Evolutionary conservation across 2,797 vertebrate species (phyloP).

Genomic region (Oryzias dopingdopingensis): DNA sequence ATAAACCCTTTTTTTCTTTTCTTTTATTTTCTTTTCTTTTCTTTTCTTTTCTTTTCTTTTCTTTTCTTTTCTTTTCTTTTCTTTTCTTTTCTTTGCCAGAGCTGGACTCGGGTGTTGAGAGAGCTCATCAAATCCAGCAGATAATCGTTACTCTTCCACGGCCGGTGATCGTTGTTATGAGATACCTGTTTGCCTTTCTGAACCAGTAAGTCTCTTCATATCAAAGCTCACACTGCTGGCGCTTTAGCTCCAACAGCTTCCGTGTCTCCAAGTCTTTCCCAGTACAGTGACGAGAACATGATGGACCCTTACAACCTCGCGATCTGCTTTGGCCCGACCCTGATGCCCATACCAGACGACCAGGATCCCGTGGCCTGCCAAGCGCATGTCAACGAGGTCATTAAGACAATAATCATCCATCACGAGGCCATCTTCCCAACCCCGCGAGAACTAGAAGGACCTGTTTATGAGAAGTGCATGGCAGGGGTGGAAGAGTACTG

Average conservation of each 20-base stretch:
- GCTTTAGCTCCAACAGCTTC: not conserved
- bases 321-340: conserved; percentile 97
- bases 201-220: conserved; percentile 87
- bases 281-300: conserved; percentile 99
- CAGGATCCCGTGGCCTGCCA: conserved; percentile 97
- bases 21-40: not conserved
- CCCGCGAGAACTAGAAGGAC: conserved; percentile 90
- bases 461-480: conserved; percentile 98
- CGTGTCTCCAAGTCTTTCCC: conserved; percentile 83
- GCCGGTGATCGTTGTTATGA: conserved; percentile 93
- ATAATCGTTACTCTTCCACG: conserved; percentile 89
- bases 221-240: no score
- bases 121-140: conserved; percentile 94
- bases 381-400: conserved; percentile 98
- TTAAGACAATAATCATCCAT: conserved; percentile 95
- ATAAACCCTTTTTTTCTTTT: not conserved
- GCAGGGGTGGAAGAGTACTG: conserved; percentile 97
- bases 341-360: conserved; percentile 97
- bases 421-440: conserved; percentile 94
- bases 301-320: conserved; percentile 99
- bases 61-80: no score
- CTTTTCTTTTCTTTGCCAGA: conserved; percentile 74
- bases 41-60: not conserved
- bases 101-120: conserved; percentile 85
- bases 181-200: conserved; percentile 98